Evolutionary conservation across 2,888 invertebrate genomes (phyloP).

Genomic region (Geotrupes spiniger): DNA sequence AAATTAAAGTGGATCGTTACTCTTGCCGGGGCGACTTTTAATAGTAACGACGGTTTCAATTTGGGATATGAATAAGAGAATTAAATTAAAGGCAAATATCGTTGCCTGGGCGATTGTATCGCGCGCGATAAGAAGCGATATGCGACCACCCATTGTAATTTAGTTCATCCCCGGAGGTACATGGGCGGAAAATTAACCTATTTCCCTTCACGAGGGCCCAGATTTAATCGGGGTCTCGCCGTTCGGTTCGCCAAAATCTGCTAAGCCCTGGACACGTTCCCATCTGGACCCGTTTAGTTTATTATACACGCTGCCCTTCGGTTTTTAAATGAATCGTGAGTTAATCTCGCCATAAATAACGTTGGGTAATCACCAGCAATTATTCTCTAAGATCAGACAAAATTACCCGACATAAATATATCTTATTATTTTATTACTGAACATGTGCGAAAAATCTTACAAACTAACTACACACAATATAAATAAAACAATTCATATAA

Average conservation of each 20-base stretch:
- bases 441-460: no score
- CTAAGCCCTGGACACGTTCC: constrained; percentile 17
- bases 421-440: no score
- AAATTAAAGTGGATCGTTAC: constrained; percentile 34
- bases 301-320: constrained; percentile 11
- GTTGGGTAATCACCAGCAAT: neutral
- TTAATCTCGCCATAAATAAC: constrained; percentile 10
- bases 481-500: no score
- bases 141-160: constrained; percentile 43
- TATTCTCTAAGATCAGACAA: no score
- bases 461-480: no score
- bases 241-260: constrained; percentile 27
- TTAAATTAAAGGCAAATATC: constrained; percentile 42
- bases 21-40: constrained; percentile 30
- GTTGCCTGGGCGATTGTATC: constrained; percentile 33
- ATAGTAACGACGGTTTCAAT: constrained; percentile 39
- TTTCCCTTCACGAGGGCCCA: constrained; percentile 47
- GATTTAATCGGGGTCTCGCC: constrained; percentile 44
- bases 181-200: constrained; percentile 51
- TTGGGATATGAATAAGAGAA: constrained; percentile 39
- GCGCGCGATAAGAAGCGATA: constrained; percentile 34
- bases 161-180: constrained; percentile 45
- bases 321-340: constrained; percentile 14
- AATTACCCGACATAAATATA: no score
- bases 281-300: constrained; percentile 4